These are phyloP conservation scores for Epsilonema sp. DNA, from an alignment of 2,888 invertebrate species.

Conservation along the genomic window DNA sequence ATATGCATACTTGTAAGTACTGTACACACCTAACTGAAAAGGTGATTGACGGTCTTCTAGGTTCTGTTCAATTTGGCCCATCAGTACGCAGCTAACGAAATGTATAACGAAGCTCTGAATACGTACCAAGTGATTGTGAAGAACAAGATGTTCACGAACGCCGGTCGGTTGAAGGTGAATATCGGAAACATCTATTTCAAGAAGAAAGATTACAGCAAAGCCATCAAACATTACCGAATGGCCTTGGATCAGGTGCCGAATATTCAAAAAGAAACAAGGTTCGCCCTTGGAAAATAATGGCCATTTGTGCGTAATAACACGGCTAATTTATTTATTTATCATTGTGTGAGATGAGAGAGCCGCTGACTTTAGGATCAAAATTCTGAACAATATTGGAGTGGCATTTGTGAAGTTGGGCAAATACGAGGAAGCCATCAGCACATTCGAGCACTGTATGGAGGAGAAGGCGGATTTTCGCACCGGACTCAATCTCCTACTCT, in stretches of 20 bases:
- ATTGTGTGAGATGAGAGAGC: too few relatives aligned
- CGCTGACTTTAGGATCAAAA: slow-evolving; percentile 66
- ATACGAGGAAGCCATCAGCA: slow-evolving; percentile 81
- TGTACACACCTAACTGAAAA: too few relatives aligned
- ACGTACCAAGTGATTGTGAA: slow-evolving; percentile 76
- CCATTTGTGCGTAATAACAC: too few relatives aligned
- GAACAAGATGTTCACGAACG: slow-evolving; percentile 78
- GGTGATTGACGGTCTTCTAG: slow-evolving; percentile 33
- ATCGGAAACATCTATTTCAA: slow-evolving; percentile 95
- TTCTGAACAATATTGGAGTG: slow-evolving; percentile 91
- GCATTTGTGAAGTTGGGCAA: slow-evolving; percentile 86
- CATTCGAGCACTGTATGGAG: slow-evolving; percentile 93
- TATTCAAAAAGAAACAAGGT: slow-evolving; percentile 74
- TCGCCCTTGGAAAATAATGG: too few relatives aligned
- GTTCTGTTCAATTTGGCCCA: slow-evolving; percentile 85
- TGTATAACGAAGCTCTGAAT: slow-evolving; percentile 83
- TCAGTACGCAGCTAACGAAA: slow-evolving; percentile 77
- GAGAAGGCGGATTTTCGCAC: slow-evolving; percentile 65
- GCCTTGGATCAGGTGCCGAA: slow-evolving; percentile 82
- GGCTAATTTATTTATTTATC: too few relatives aligned
- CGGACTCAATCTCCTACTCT: slow-evolving; percentile 61
- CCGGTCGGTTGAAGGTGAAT: slow-evolving; percentile 73
- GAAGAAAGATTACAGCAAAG: slow-evolving; percentile 72
- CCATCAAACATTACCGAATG: slow-evolving; percentile 93
- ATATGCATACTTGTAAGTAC: not conserved